phyloP scores from a whole-genome alignment of 1,140 invertebrate species.

The Chironomus striatipennis region DNA sequence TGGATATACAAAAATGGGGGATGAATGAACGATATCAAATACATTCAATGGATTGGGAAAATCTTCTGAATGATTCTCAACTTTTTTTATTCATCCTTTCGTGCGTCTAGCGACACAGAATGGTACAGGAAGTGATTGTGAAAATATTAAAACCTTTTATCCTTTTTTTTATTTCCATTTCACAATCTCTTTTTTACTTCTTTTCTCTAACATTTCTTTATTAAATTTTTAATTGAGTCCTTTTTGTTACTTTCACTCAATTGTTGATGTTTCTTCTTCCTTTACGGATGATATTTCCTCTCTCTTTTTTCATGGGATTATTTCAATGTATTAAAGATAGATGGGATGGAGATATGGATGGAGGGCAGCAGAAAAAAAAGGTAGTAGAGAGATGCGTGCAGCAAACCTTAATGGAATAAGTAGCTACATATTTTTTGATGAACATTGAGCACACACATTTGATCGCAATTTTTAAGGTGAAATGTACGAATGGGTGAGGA shows the following conservation, averaged over 20 bases:
- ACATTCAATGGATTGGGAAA: background rate
- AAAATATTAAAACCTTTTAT: constrained; percentile 10
- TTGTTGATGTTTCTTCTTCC: background rate
- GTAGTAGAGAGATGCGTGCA: no score
- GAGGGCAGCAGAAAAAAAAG: background rate
- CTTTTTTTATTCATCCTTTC: background rate
- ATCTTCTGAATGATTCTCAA: constrained; percentile 1
- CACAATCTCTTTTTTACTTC: no score
- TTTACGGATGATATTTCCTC: no score
- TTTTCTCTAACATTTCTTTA: background rate
- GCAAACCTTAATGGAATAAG: no score
- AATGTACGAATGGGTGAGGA: background rate
- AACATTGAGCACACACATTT: background rate
- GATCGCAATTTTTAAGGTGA: background rate
- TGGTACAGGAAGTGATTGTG: background rate
- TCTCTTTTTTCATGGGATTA: no score
- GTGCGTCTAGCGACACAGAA: background rate
- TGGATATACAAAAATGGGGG: background rate
- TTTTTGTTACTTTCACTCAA: background rate
- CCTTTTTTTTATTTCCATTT: background rate
- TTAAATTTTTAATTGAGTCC: constrained; percentile 14
- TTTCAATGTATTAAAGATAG: background rate
- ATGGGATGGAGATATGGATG: background rate
- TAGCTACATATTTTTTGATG: background rate
- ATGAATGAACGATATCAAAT: constrained; percentile 2